Evolutionary conservation across 2,797 vertebrate species (phyloP).

Genomic region (Cetoscarus ocellatus): DNA sequence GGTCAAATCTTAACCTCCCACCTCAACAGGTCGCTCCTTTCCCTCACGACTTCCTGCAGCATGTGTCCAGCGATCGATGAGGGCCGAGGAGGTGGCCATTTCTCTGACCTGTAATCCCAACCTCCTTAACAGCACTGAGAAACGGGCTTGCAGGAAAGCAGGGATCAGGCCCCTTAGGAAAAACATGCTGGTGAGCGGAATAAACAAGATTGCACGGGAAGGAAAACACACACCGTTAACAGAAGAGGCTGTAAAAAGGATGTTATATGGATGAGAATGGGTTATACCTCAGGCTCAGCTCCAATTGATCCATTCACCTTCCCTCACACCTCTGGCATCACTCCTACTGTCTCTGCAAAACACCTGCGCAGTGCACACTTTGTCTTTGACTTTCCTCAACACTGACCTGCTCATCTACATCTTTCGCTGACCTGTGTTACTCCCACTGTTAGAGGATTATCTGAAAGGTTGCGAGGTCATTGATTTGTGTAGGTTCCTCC

Average conservation of each 20-base stretch:
- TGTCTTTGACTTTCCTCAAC: constrained; percentile 45
- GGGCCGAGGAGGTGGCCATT: constrained; percentile 41
- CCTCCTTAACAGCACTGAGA: constrained; percentile 68
- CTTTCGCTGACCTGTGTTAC: constrained; percentile 55
- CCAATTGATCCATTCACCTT: constrained; percentile 73
- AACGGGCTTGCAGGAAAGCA: constrained; percentile 58
- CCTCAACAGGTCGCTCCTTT: constrained; percentile 39
- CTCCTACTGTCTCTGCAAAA: constrained; percentile 51
- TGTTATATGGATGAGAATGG: constrained; percentile 67
- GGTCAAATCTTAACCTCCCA: constrained; percentile 61
- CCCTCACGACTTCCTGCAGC: constrained; percentile 54
- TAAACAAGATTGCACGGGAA: constrained; percentile 64
- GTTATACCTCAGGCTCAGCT: constrained; percentile 64
- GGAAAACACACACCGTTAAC: constrained; percentile 43
- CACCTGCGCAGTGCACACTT: constrained; percentile 46
- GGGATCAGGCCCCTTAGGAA: constrained; percentile 67
- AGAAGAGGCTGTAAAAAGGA: constrained; percentile 25
- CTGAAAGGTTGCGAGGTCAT: constrained; percentile 40
- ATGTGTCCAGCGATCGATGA: constrained; percentile 63
- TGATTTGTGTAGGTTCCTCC: constrained; percentile 32
- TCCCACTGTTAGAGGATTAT: constrained; percentile 47
- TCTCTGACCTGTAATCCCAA: constrained; percentile 69
- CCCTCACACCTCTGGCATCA: constrained; percentile 50
- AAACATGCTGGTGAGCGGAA: constrained; percentile 61
- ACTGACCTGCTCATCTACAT: constrained; percentile 54